Conservation (phyloP, 2,797 vertebrate species). For the Neosilurus mollespiculum region DNA sequence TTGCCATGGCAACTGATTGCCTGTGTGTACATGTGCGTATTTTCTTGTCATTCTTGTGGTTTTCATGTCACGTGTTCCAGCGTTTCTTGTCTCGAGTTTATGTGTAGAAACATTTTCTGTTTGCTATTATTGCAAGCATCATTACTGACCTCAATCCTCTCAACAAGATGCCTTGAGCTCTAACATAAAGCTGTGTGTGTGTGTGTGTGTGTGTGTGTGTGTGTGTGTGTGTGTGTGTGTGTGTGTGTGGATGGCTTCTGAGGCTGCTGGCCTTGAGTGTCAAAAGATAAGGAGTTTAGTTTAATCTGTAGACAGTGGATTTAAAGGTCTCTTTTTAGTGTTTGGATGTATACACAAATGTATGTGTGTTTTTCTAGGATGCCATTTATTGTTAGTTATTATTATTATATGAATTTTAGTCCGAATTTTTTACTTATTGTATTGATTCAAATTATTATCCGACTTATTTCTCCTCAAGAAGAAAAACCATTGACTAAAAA, state of each 20-base stretch:
- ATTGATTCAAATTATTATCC: too few relatives aligned
- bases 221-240: conserved; percentile 30
- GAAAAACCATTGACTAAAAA: too few relatives aligned
- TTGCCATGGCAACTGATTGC: conserved; percentile 44
- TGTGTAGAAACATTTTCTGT: neutral
- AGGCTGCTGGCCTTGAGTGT: conserved; percentile 19
- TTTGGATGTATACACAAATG: neutral
- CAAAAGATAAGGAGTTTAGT: conserved; percentile 42
- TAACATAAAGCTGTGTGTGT: conserved; percentile 20
- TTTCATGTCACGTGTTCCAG: conserved; percentile 20
- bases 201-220: conserved; percentile 18
- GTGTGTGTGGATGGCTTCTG: neutral
- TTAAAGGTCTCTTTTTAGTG: neutral
- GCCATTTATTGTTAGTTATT: too few relatives aligned
- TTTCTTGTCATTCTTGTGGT: neutral
- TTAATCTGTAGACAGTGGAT: conserved; percentile 40
- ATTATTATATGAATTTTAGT: neutral
- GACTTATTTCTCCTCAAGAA: too few relatives aligned
- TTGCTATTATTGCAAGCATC: neutral
- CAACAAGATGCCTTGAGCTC: conserved; percentile 24
- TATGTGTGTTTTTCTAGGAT: neutral
- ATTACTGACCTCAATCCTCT: conserved; percentile 37
- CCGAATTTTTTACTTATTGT: neutral
- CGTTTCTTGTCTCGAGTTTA: neutral
- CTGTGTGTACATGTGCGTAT: neutral